Conservation (phyloP, 2,113 vertebrate genomes). For the Recurvirostra avosetta region DNA sequence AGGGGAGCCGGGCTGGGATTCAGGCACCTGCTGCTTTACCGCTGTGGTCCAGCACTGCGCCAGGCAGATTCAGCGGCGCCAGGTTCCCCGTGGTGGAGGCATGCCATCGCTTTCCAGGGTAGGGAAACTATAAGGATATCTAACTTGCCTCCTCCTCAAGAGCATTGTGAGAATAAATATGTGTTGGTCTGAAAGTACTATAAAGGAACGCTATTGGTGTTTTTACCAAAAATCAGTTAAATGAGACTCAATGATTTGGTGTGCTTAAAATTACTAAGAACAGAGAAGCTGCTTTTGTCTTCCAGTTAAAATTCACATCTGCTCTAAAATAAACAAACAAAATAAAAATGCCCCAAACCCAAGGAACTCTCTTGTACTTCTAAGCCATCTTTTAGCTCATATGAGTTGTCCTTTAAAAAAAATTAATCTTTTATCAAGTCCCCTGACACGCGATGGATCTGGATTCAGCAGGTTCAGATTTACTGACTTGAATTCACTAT, state of each 20-base stretch:
- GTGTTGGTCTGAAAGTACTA: not conserved
- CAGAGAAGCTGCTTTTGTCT: not conserved
- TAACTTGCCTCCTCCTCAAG: not conserved
- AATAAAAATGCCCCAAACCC: not conserved
- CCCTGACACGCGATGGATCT: not conserved
- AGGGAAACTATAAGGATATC: not conserved
- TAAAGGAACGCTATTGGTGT: not conserved
- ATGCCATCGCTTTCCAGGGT: not conserved
- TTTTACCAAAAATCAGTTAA: not conserved
- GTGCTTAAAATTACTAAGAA: not conserved
- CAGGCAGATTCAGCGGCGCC: accelerated
- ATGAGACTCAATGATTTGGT: not conserved
- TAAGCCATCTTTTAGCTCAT: not conserved
- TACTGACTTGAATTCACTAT: not conserved
- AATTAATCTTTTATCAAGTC: not conserved
- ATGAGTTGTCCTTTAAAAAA: not conserved
- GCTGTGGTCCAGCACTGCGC: accelerated
- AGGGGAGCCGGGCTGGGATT: accelerated
- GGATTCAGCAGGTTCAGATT: not conserved
- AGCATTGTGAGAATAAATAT: not conserved
- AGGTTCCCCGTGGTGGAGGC: not conserved
- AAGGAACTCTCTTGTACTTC: not conserved
- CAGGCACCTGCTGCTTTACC: not conserved
- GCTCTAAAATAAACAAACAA: not conserved
- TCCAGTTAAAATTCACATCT: not conserved